Conservation (phyloP, 2,113 vertebrate genomes). For the Corythoichthys intestinalis region DNA sequence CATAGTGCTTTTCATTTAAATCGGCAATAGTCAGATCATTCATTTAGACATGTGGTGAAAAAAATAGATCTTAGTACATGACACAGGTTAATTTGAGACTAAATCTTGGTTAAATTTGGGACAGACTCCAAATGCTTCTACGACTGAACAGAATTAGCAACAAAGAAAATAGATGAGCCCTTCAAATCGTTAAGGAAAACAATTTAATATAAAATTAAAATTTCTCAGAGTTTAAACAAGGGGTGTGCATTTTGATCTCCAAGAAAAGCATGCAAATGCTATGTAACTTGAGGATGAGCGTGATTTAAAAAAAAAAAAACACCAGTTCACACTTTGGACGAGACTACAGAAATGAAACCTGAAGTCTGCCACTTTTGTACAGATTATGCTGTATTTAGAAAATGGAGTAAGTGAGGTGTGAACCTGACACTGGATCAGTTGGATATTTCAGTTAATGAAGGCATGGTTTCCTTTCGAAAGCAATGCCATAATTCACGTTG, state of each 20-base stretch:
- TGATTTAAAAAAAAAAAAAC: background rate
- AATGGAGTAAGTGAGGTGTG: background rate
- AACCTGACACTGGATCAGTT: background rate
- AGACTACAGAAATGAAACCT: background rate
- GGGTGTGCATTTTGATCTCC: background rate
- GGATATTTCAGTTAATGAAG: conserved; percentile 41
- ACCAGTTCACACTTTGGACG: background rate
- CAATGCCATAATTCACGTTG: conserved; percentile 19
- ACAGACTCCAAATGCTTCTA: background rate
- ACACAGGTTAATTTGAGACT: background rate
- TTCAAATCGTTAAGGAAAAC: background rate
- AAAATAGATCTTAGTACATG: conserved; percentile 5
- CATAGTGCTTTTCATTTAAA: conserved; percentile 16
- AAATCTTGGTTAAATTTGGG: background rate
- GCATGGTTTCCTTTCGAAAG: conserved; percentile 32
- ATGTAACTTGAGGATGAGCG: background rate
- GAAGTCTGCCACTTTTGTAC: background rate
- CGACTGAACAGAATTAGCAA: background rate
- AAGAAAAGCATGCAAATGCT: background rate
- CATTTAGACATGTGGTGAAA: background rate
- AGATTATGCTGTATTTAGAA: background rate
- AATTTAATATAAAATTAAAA: background rate
- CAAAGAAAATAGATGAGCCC: background rate
- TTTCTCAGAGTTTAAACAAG: no score
- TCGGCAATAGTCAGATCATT: conserved; percentile 24